Base-by-base conservation (phyloP, 1,140 invertebrate genomes). In the Prorops nasuta region DNA sequence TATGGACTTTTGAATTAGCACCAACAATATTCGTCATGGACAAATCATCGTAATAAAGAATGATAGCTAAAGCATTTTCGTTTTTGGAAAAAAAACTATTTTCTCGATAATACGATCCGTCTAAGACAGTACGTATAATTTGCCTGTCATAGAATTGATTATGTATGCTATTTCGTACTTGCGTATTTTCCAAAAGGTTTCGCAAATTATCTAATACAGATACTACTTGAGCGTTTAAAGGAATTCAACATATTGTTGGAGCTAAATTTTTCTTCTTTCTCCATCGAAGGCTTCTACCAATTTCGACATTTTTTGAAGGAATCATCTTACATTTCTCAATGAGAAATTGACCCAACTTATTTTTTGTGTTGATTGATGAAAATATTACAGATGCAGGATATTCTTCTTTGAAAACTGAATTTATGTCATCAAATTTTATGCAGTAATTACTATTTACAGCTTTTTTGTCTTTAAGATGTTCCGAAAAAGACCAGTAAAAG, bases 21-120 rank as follows among this genome's bases (percentile, higher is more conserved):
- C 48, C 44, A 7, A 56, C 9, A 0, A 44, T 32, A 51, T 56
- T 56, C 3, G 48, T 44, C 19, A 51, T 21, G 17, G 44, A 40
- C 24, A 34, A 31, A 41, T 28, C 24, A 41, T 28, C 24, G 12
- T 28, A 28, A 28, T 28, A 28, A 7, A 28, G 24, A 28, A 28
- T 28, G 6, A 28, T 12, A 7, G 24, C 24, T 12, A 28, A 28
- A 28, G 24, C 24, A 28, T 28, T 28, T 12, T 28, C 12, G 24
- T 28, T 6, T 6, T 28, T 28, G 24, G 6, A 7, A 28, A 28
- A 28, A 28, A 28, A 28, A 28, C 6, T 12, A 28, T 28, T 28
- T 28, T 28, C 24, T 28, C 24, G 24, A 28, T 28, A 28, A 12
- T 28, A 28, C 6, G 6, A 28, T 28, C 24, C 24, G 12, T 28